Conservation (phyloP, 2,797 vertebrate species). For the Scolopax bukidnonensis region DNA sequence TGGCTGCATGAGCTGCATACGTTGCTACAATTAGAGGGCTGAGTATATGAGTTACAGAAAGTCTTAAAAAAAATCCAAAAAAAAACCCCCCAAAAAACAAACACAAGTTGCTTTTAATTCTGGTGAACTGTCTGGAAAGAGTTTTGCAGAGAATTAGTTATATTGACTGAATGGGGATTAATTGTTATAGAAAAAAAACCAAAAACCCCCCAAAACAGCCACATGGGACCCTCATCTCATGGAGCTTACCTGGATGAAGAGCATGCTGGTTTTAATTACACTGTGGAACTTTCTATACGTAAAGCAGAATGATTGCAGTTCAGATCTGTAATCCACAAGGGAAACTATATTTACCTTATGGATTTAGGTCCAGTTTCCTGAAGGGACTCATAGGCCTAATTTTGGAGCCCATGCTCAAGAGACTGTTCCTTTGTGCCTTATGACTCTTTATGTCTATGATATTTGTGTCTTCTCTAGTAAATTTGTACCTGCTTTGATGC, state of each 20-base stretch:
- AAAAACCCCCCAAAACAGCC: background rate
- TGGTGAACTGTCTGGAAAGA: background rate
- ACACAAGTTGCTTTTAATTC: background rate
- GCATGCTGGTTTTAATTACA: background rate
- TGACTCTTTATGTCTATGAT: background rate
- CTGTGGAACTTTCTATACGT: background rate
- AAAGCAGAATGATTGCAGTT: background rate
- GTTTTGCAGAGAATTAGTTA: background rate
- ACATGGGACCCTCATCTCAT: background rate
- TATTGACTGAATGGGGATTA: background rate
- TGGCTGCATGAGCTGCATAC: background rate
- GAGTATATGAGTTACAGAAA: background rate
- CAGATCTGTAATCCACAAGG: background rate
- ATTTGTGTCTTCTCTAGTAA: background rate
- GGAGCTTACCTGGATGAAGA: background rate
- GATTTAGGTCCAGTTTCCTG: background rate
- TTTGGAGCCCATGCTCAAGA: background rate
- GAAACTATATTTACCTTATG: background rate
- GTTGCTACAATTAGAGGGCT: background rate
- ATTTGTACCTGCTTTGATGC: background rate
- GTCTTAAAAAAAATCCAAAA: background rate
- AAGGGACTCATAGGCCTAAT: rapidly evolving
- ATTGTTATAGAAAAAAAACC: background rate
- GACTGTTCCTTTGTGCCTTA: background rate
- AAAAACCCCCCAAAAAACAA: background rate